Evolutionary conservation across 2,888 invertebrate species (phyloP).

Genomic region (Eilema depressum): DNA sequence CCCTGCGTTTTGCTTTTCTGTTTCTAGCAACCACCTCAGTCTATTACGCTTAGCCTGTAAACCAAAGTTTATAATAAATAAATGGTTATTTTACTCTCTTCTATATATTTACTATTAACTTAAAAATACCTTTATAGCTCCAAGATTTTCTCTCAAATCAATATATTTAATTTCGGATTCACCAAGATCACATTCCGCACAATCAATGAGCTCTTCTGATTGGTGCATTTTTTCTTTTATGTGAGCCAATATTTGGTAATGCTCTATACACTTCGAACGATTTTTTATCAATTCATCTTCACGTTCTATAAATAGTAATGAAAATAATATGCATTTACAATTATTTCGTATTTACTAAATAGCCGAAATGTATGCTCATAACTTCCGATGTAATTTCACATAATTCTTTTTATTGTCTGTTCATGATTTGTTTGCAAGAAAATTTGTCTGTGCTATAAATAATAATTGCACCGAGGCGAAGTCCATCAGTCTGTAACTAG

Average conservation of each 20-base stretch:
- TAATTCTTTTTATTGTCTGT: too few species aligned
- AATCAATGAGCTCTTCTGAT: conserved; percentile 79
- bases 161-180: conserved; percentile 76
- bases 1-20: conserved; percentile 76
- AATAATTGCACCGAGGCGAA: too few species aligned
- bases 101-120: background rate
- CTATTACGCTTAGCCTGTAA: conserved; percentile 71
- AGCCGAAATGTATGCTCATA: too few species aligned
- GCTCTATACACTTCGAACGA: conserved; percentile 77
- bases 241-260: conserved; percentile 82
- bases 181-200: conserved; percentile 77
- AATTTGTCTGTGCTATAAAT: too few species aligned
- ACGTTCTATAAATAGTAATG: conserved; percentile 64
- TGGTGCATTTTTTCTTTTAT: conserved; percentile 84
- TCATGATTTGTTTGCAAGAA: too few species aligned
- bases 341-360: too few species aligned
- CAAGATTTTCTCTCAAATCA: conserved; percentile 76
- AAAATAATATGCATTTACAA: background rate
- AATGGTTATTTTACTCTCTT: background rate
- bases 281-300: conserved; percentile 82
- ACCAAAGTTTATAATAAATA: background rate
- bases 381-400: too few species aligned
- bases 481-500: too few species aligned
- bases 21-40: conserved; percentile 73
- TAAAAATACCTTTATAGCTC: conserved; percentile 68